Conservation (phyloP, 2,888 invertebrate species). For the Agrochola macilenta region DNA sequence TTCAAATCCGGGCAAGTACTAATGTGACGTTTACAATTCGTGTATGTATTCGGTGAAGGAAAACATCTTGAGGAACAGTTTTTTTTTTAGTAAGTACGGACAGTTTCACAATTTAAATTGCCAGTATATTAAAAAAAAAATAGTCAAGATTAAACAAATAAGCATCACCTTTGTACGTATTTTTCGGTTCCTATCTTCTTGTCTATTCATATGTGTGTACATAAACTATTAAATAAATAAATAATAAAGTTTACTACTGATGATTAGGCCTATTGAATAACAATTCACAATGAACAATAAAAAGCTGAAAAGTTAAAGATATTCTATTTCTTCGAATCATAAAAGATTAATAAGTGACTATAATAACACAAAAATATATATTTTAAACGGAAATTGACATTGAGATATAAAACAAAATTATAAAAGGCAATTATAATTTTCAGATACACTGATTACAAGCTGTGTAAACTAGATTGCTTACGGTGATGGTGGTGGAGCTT, state of each 20-base stretch:
- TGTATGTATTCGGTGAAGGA: too few species aligned
- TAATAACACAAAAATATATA: neutral
- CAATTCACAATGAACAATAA: neutral
- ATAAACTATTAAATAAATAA: too few species aligned
- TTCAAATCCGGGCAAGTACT: neutral
- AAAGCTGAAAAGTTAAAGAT: neutral
- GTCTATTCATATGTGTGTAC: too few species aligned
- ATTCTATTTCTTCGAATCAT: neutral
- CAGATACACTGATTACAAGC: conserved; percentile 3
- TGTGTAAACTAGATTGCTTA: conserved; percentile 3
- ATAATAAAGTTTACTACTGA: neutral
- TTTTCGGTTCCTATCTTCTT: too few species aligned
- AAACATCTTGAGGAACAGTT: too few species aligned
- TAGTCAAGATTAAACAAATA: too few species aligned
- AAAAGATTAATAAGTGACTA: too few species aligned
- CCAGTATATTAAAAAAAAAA: too few species aligned
- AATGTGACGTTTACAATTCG: neutral
- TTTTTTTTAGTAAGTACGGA: too few species aligned
- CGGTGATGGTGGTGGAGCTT: too few species aligned
- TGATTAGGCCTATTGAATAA: neutral
- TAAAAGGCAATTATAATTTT: neutral
- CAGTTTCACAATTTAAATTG: too few species aligned
- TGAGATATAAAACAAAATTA: neutral
- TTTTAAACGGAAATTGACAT: neutral
- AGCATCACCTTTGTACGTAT: too few species aligned